Evolutionary conservation across 1,140 invertebrate genomes (phyloP), one percentile per base, ranked within the genome.

Genomic region (Andricus grossulariae): DNA sequence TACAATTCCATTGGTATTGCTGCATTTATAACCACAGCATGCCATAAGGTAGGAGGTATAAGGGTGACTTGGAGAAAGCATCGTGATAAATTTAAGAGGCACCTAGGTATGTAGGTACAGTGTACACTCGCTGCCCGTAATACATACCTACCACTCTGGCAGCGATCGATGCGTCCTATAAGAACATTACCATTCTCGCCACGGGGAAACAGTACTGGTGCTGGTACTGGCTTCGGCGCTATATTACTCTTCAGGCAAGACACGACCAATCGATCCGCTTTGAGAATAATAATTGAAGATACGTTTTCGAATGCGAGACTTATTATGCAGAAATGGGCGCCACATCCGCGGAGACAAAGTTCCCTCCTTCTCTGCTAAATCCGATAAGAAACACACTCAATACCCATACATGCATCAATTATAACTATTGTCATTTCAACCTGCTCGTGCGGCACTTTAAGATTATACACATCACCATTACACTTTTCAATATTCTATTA

Each of bases 31-130:
- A 73, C 77, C 75, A 74, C 73, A 21, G 74, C 70, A 71, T 71
- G 21, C 50, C 74, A 75, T 72, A 80, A 80, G 76, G 73, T 75
- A 73, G 70, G 70, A 80, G 70, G 19, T 71, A 32, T 32, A 32
- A 32, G 25, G 25, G 25, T 49, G 71, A 73, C 75, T 72, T 73
- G 78, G 32, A 84, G 77, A 84, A 84, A 79, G 76, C 81, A 80
- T 78, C 57, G 77, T 76, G 83, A 83, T 83, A 84, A 84, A 84
- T 83, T 82, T 80, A 79, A 76, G 78, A 82, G 75, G 72, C 73
- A 70, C 73, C 60, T 45, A 73, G 80, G 79, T 76, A 82, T 70
- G 80, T 77, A 76, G 77, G 51, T 75, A 54, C 49, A 77, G 32
- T 75, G 51, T 75, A 66, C 49, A 79, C 19, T 75, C 75, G 52